phyloP scores from a whole-genome alignment of 2,888 invertebrate species.

The Masnerella sp. region DNA sequence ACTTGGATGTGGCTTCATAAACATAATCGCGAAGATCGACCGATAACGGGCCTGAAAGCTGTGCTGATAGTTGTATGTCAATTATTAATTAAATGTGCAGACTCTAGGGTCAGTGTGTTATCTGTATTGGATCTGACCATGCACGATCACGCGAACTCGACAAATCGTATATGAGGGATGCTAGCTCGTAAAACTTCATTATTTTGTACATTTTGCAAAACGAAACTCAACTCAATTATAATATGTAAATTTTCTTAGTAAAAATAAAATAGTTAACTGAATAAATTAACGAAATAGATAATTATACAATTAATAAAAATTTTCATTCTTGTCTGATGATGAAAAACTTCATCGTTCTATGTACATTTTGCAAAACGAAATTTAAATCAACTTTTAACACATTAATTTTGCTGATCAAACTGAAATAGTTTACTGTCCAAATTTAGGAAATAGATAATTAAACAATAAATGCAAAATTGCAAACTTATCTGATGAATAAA shows the following conservation, averaged over 20 bases:
- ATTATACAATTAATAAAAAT: too few species aligned
- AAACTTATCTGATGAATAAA: too few species aligned
- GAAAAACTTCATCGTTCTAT: too few species aligned
- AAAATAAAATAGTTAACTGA: background rate
- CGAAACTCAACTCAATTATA: background rate
- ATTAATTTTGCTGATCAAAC: too few species aligned
- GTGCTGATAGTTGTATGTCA: slow-evolving; percentile 59
- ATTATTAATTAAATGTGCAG: slow-evolving; percentile 71
- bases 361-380: too few species aligned
- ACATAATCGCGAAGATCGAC: slow-evolving; percentile 16
- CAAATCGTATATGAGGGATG: slow-evolving; percentile 47
- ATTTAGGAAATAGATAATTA: too few species aligned
- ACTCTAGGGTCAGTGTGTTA: slow-evolving; percentile 64
- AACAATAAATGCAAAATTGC: too few species aligned
- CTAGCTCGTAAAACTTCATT: slow-evolving; percentile 36
- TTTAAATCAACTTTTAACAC: too few species aligned
- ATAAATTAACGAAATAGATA: too few species aligned
- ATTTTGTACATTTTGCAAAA: slow-evolving; percentile 1
- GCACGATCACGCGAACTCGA: slow-evolving; percentile 66
- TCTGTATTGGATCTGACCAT: slow-evolving; percentile 64
- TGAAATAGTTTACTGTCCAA: too few species aligned
- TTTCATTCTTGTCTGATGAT: too few species aligned
- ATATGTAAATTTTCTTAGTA: background rate
- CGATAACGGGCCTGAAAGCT: slow-evolving; percentile 10
- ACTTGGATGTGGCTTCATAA: slow-evolving; percentile 13